Evolutionary conservation across 2,888 invertebrate genomes (phyloP), one percentile per base, ranked within the genome.

Genomic region (Unio delphinus): DNA sequence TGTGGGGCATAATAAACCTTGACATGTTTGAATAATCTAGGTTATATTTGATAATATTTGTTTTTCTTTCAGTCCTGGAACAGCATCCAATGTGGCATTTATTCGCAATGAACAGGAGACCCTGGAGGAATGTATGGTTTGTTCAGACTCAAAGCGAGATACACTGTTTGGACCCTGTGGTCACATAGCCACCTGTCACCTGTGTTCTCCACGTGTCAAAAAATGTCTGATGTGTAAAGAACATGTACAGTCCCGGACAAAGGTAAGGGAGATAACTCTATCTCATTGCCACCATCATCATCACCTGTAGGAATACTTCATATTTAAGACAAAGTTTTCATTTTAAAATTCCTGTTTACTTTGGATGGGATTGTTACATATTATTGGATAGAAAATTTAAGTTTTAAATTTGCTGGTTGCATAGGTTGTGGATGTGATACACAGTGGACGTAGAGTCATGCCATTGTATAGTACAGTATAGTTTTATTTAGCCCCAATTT

Each of bases 161-260:
- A 95, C 95, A 62, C 80, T 90, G 76, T 89, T 90, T 76, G 88
- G 88, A 17, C 89, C 89, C 0, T 90, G 90, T 73, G 87, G 88
- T 64, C 98, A 98, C 90, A 95, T 98, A 67, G 94, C 96, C 80
- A 97, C 97, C 88, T 98, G 98, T 90, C 94, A 95, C 74, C 94
- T 93, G 20, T 98, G 98, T 90, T 96, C 96, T 17, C 90, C 91
- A 4, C 92, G 95, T 57, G 97, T 98, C 80, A 98, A 98, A 91
- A 98, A 98, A 91, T 98, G 98, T 89, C 93, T 98, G 74, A 93
- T 96, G 75, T 98, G 98, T 88, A 94, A 98, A 72, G 95, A 96
- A 82, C 93, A 94, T 64, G 96, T 98, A 69, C 91, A 93, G 72
- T 93, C 93, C 0, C 92, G 96, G 78, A 93, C 94, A 79, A 95